Base-by-base conservation (phyloP, 2,888 invertebrate species). In the Himalopsyche japonica region DNA sequence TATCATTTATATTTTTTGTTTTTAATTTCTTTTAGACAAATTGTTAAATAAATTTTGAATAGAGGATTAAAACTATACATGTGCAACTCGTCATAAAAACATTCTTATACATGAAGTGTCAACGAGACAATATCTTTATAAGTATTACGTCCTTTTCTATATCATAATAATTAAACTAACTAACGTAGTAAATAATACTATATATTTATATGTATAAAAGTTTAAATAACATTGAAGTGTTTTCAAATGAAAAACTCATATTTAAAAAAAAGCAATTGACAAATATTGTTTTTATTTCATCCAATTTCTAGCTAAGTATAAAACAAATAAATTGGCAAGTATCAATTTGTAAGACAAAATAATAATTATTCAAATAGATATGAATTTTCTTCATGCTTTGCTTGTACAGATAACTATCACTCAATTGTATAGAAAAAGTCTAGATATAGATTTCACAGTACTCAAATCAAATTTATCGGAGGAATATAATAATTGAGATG, bases 81-180 rank as follows among this genome's bases (percentile, higher is more conserved):
- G 79, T 79, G 79, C 79, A 79, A 79, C 79, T 27, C 27, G 12
- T 48, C 47, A 79, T 79, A 79, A 79, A 43, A 79, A 47, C 79
- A 79, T 79, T 79, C 47, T 37, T 48, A 70, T 27, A 79, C 27
- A 47, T 79, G 27, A 79, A 79, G 27, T 79, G 79, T 79, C 79
- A 79, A 79, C 79, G 48, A 47, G 79, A 79, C 79, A 79, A 79
- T 79, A 79, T 47, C 48, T 81, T 76, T 76, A 81, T 81, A 81
- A 81, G 81, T 81, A 81, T 81, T 81, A 81, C 81, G 81, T 81
- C 81, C 81, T 81, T 70, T 81, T 43, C 47, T 81, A 37, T 70
- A 70, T 70, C 27, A 70, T 34, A 37, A 76, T 76, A 81, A 80
- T 37, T 64, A 64, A 64, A n/a, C 57, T 80, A 80, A 32, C 37